Conservation (phyloP, 2,113 vertebrate species). For the Gallinago media region DNA sequence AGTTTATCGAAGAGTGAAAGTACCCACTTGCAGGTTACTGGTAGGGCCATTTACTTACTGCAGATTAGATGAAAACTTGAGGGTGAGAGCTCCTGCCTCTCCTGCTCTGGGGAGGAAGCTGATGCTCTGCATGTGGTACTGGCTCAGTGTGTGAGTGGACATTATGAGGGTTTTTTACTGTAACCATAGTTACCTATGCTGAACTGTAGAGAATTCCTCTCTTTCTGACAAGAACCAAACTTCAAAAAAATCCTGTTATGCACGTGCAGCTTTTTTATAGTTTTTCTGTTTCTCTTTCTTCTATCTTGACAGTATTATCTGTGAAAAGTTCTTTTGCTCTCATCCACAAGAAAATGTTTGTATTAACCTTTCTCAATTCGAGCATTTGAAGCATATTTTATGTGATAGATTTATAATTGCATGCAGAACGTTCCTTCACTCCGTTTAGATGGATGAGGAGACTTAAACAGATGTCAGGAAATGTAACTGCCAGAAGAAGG, state of each 20-base stretch:
- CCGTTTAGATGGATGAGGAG: not conserved
- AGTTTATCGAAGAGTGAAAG: not conserved
- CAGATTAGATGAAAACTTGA: not conserved
- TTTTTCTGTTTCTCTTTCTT: not conserved
- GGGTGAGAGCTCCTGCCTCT: not conserved
- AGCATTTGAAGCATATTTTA: not conserved
- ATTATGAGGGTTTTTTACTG: not conserved
- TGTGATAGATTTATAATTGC: not conserved
- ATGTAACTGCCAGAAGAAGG: not conserved
- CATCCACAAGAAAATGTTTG: not conserved
- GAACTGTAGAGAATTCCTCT: not conserved
- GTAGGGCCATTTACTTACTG: not conserved
- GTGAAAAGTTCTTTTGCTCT: not conserved
- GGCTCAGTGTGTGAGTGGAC: not conserved
- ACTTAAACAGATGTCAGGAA: not conserved
- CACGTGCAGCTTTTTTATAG: not conserved
- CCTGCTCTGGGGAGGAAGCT: not conserved
- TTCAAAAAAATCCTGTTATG: not conserved
- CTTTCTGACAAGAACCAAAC: not conserved
- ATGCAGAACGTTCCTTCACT: not conserved
- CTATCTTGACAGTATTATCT: not conserved
- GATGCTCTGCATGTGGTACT: not conserved
- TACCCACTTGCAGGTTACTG: accelerated
- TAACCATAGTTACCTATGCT: not conserved
- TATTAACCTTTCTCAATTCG: not conserved